Evolutionary conservation across 2,113 vertebrate genomes (phyloP).

Genomic region (Egretta garzetta): DNA sequence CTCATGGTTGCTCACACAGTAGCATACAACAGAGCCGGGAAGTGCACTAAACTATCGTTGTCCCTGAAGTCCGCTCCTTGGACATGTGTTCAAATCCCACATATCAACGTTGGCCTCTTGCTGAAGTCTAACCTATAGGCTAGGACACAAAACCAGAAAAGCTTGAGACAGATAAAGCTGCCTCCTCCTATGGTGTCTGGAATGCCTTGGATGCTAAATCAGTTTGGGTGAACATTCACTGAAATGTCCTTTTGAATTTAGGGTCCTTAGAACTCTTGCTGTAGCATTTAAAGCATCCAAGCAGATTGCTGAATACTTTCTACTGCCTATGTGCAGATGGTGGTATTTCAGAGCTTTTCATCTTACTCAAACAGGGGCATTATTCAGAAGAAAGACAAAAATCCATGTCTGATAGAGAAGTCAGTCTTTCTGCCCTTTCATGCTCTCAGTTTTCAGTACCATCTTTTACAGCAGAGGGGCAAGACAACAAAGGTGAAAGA

Average conservation of each 20-base stretch:
- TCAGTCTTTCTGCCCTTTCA: neutral
- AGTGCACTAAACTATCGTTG: fast-evolving
- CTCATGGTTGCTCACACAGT: neutral
- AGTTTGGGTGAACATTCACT: neutral
- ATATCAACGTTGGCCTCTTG: fast-evolving
- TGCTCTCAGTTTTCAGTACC: neutral
- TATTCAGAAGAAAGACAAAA: neutral
- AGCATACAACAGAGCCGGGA: neutral
- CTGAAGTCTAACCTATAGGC: neutral
- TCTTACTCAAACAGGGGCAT: neutral
- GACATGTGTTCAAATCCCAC: fast-evolving
- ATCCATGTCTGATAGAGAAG: neutral
- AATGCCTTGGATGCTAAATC: neutral
- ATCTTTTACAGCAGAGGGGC: neutral
- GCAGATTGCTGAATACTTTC: neutral
- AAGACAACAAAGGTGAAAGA: neutral
- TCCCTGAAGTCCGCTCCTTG: neutral
- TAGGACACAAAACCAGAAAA: neutral
- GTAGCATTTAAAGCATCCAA: neutral
- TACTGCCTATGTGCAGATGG: neutral
- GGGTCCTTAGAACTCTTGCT: neutral
- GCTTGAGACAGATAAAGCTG: fast-evolving
- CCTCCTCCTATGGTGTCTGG: neutral
- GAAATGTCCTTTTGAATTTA: neutral
- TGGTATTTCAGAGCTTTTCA: neutral